These are phyloP conservation scores for Melanostigma gelatinosum DNA, from an alignment of 2,113 vertebrate species.

Conservation along the genomic window DNA sequence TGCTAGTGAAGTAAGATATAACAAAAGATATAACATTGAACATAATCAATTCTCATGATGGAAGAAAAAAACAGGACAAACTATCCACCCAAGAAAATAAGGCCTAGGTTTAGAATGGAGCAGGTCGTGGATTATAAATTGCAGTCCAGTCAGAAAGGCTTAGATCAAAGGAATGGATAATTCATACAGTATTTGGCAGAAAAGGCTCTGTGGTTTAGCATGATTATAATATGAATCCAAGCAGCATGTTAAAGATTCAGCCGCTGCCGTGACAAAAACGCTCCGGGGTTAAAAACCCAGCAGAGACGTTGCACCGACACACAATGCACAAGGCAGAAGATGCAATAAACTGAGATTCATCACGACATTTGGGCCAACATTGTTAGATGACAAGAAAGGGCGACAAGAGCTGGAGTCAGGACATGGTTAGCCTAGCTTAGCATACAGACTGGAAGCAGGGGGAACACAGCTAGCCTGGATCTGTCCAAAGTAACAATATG, in stretches of 20 bases:
- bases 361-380: background rate
- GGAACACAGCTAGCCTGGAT: background rate
- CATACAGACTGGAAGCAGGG: background rate
- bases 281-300: conserved; percentile 16
- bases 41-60: conserved; percentile 42
- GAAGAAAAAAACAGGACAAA: conserved; percentile 1
- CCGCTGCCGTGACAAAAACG: conserved; percentile 22
- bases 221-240: conserved; percentile 47
- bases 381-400: background rate
- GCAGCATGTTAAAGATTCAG: conserved; percentile 53
- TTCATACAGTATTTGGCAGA: conserved; percentile 45
- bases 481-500: background rate
- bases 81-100: background rate
- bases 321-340: background rate
- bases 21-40: conserved; percentile 50
- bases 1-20: conserved; percentile 32
- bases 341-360: background rate
- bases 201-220: conserved; percentile 7
- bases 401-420: background rate
- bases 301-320: background rate
- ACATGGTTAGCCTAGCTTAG: background rate
- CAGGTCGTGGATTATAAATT: conserved; percentile 49
- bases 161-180: conserved; percentile 33
- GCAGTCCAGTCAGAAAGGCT: conserved; percentile 34
- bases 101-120: conserved; percentile 17